phyloP scores from a whole-genome alignment of 2,888 invertebrate genomes.

The Glyphotaelius pellucidus region DNA sequence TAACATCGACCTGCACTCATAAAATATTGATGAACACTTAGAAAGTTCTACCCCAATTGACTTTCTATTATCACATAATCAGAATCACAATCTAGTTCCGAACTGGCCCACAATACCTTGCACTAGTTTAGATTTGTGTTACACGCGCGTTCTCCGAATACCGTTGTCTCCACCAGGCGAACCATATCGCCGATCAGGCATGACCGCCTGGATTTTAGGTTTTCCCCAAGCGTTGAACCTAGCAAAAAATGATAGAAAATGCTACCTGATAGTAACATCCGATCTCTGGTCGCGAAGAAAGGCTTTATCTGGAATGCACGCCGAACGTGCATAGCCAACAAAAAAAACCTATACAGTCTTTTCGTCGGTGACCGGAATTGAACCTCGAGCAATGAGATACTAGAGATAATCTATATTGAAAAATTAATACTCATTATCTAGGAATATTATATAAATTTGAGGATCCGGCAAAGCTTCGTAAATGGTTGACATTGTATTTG shows the following conservation, averaged over 20 bases:
- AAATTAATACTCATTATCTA: neutral
- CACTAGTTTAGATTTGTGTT: neutral
- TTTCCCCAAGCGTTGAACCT: conserved; percentile 46
- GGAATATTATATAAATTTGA: neutral
- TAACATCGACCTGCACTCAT: neutral
- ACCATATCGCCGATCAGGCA: conserved; percentile 31
- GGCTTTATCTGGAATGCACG: conserved; percentile 5
- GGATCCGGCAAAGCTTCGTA: neutral
- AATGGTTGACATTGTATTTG: neutral
- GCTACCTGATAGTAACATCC: neutral
- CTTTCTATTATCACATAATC: neutral
- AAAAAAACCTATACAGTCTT: neutral
- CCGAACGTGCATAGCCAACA: conserved; percentile 20
- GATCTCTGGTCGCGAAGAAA: conserved; percentile 13
- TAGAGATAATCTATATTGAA: neutral
- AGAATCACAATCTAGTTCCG: neutral
- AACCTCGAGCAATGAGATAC: neutral
- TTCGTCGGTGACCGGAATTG: neutral
- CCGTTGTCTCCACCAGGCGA: conserved; percentile 22
- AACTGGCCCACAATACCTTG: neutral
- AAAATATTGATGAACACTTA: too few relatives aligned
- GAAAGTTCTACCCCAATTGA: neutral
- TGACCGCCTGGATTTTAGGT: conserved; percentile 40
- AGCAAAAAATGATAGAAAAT: conserved; percentile 35
- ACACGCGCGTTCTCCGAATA: neutral